These are phyloP conservation scores for Pocillopora verrucosa DNA, from an alignment of 64 coral and sea anemone species.

Conservation along the genomic window DNA sequence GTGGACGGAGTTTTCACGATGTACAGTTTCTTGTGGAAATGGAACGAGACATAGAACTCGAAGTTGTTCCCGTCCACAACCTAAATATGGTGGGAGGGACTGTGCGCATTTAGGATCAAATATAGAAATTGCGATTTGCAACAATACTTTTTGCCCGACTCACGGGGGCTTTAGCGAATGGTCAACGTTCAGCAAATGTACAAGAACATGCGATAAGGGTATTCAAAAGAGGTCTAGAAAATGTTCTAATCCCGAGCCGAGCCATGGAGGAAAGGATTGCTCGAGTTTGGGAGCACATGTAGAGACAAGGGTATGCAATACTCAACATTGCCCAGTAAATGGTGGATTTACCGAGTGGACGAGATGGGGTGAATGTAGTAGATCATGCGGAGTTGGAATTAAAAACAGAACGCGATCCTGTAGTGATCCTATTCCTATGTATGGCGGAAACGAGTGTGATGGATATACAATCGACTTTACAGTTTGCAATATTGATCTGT, in stretches of 20 bases:
- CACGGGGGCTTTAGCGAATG: slow-evolving; percentile 54
- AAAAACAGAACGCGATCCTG: slow-evolving; percentile 67
- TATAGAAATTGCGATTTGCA: slow-evolving; percentile 43
- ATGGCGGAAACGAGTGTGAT: slow-evolving; percentile 29
- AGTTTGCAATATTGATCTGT: slow-evolving; percentile 30
- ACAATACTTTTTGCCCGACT: slow-evolving; percentile 47
- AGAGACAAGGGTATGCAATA: slow-evolving; percentile 48
- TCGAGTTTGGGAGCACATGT: slow-evolving; percentile 45
- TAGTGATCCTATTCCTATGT: slow-evolving; percentile 16
- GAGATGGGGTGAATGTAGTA: slow-evolving; percentile 54
- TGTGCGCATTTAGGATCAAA: slow-evolving; percentile 48
- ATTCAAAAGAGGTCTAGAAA: slow-evolving; percentile 35
- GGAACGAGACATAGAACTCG: slow-evolving; percentile 62
- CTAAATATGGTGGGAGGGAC: slow-evolving; percentile 50
- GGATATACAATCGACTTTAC: neutral
- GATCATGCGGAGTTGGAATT: slow-evolving; percentile 64
- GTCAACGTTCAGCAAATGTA: slow-evolving; percentile 55
- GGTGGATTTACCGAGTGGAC: slow-evolving; percentile 73
- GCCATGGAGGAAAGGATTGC: slow-evolving; percentile 59
- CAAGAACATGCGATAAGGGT: slow-evolving; percentile 57
- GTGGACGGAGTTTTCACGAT: slow-evolving; percentile 73
- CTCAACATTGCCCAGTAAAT: slow-evolving; percentile 50
- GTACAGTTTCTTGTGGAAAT: slow-evolving; percentile 72
- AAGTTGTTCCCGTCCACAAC: slow-evolving; percentile 56
- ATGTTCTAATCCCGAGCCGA: slow-evolving; percentile 69